A percentile compares a stretch with the other conserved stretches of the same genome.
These are phyloP conservation scores for Lepus townsendii DNA, from an alignment of 2,797 vertebrate genomes.

Conservation along the genomic window DNA sequence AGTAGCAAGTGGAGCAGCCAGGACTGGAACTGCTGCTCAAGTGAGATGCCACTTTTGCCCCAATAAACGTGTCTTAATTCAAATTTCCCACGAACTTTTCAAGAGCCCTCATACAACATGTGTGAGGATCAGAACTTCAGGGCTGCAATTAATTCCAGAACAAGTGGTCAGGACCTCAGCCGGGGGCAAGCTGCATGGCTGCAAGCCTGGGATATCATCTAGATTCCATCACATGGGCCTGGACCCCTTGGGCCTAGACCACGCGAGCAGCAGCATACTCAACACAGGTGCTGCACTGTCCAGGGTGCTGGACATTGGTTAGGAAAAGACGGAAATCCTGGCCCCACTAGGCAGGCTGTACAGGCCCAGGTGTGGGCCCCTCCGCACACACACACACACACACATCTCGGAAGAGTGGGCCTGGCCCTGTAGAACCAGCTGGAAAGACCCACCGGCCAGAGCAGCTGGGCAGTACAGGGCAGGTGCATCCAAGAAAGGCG, in stretches of 20 bases:
- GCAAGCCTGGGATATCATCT: background rate
- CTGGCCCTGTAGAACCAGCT: background rate
- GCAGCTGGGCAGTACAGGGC: background rate
- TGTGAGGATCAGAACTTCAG: slow-evolving; percentile 17
- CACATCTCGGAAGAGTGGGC: background rate
- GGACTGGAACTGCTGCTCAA: no score
- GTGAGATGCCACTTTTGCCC: no score
- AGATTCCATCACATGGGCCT: background rate
- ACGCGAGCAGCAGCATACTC: background rate
- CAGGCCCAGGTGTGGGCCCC: background rate
- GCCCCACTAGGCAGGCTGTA: background rate
- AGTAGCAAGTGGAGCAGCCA: no score
- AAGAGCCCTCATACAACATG: no score
- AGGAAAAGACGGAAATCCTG: background rate
- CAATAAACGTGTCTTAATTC: no score
- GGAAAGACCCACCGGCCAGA: background rate
- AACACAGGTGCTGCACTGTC: background rate
- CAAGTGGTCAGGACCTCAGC: background rate
- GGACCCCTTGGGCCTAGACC: background rate
- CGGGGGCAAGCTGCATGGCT: fast-evolving
- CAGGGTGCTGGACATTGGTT: background rate
- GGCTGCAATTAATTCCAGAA: slow-evolving; percentile 16
- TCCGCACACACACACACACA: background rate
- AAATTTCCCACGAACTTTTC: no score
- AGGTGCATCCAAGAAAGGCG: background rate